Conservation (phyloP, 2,113 vertebrate genomes). For the Xenotilapia leptura region DNA sequence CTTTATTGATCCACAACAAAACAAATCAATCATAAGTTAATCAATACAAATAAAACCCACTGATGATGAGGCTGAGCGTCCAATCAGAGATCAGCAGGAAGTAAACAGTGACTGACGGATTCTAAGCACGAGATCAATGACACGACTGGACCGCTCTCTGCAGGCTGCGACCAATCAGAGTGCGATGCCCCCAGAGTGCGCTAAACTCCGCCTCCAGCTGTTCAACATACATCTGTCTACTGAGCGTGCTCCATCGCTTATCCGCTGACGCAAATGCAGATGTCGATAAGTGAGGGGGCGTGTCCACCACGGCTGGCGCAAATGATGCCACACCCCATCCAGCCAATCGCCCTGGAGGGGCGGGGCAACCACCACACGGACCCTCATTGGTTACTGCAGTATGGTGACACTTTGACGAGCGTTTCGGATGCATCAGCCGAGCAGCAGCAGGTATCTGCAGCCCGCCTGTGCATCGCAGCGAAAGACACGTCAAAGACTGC, state of each 20-base stretch:
- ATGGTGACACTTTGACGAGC: background rate
- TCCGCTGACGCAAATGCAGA: background rate
- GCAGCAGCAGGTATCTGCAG: background rate
- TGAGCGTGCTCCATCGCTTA: background rate
- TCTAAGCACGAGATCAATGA: background rate
- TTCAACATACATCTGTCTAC: background rate
- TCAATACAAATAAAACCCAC: background rate
- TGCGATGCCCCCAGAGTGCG: background rate
- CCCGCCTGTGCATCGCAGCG: background rate
- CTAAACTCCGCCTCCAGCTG: background rate
- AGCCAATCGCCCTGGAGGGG: background rate
- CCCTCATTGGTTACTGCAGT: background rate
- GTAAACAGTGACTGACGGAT: background rate
- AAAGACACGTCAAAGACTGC: background rate
- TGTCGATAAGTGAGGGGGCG: background rate
- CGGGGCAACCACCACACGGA: background rate
- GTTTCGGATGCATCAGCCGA: background rate
- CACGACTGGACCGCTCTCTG: background rate
- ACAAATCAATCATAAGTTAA: conserved; percentile 1
- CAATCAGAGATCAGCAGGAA: background rate
- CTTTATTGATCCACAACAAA: conserved; percentile 4
- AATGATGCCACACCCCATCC: background rate
- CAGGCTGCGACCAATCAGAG: background rate
- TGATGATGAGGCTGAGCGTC: background rate
- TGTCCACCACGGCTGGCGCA: rapidly evolving